phyloP scores from a whole-genome alignment of 2,797 vertebrate genomes.

The Acipenser ruthenus region DNA sequence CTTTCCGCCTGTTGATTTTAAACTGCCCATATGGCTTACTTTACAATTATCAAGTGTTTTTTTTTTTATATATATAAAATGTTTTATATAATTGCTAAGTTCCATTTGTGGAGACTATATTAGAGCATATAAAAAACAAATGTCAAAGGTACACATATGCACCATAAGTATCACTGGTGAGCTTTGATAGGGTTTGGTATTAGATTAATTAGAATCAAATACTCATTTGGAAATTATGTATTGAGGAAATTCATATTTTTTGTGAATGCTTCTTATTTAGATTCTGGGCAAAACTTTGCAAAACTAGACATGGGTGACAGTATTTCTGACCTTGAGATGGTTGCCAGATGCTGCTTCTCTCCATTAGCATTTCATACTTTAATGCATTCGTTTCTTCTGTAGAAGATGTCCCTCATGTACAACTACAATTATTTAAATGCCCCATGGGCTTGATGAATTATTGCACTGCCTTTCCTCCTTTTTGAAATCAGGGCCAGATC shows the following conservation, averaged over 20 bases:
- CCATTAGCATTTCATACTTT: conserved; percentile 8
- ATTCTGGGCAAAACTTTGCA: no score
- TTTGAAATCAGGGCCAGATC: conserved; percentile 14
- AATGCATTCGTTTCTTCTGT: conserved; percentile 12
- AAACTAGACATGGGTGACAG: no score
- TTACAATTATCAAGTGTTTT: not conserved
- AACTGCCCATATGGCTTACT: not conserved
- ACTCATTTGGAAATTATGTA: not conserved
- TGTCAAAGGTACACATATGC: no score
- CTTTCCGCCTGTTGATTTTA: not conserved
- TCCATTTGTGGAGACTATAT: not conserved
- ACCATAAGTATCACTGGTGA: no score
- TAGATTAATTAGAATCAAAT: no score
- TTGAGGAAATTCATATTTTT: not conserved
- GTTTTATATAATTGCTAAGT: not conserved
- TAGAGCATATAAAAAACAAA: no score
- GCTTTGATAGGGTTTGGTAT: no score
- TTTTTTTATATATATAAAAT: not conserved
- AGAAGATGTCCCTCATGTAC: conserved; percentile 8
- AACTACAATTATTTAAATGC: conserved; percentile 1
- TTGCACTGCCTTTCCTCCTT: conserved; percentile 9
- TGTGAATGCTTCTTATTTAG: not conserved
- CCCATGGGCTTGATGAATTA: conserved; percentile 23
- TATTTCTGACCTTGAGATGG: not conserved
- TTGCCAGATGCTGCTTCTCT: not conserved